A percentile compares a stretch with the other conserved stretches of the same genome.
Evolutionary conservation across 2,888 invertebrate genomes (phyloP).

Genomic region (Eurytoma californica): DNA sequence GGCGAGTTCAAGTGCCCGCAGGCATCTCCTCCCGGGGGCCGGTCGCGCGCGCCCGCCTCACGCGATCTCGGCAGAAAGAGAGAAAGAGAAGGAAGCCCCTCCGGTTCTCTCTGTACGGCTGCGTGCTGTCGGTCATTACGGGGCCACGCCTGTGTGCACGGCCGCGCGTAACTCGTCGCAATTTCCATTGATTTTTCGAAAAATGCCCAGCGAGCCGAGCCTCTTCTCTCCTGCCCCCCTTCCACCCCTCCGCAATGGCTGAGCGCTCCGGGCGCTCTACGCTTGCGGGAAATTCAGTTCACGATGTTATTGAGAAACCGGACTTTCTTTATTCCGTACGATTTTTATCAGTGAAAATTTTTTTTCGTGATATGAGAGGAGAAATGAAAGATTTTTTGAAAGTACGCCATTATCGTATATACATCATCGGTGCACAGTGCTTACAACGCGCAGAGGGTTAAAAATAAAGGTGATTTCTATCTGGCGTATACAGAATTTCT

Average conservation of each 20-base stretch:
- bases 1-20: conserved; percentile 11
- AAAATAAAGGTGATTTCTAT: not conserved
- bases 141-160: conserved; percentile 32
- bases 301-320: no score
- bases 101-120: not conserved
- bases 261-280: no score
- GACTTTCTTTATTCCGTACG: not conserved
- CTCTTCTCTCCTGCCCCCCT: not conserved
- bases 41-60: conserved; percentile 5
- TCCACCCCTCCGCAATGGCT: not conserved
- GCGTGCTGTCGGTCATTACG: conserved; percentile 40
- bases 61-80: conserved; percentile 16
- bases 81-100: conserved; percentile 12
- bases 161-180: conserved; percentile 13
- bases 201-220: not conserved
- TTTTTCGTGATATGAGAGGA: not conserved
- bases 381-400: not conserved
- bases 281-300: no score
- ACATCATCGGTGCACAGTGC: not conserved
- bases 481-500: no score
- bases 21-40: not conserved
- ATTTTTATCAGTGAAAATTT: not conserved
- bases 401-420: not conserved
- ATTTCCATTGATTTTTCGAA: conserved; percentile 51
- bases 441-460: not conserved